Percentiles rank a stretch among this genome's conserved stretches.
Conservation (phyloP, 2,797 vertebrate species). For the Acomys russatus region DNA sequence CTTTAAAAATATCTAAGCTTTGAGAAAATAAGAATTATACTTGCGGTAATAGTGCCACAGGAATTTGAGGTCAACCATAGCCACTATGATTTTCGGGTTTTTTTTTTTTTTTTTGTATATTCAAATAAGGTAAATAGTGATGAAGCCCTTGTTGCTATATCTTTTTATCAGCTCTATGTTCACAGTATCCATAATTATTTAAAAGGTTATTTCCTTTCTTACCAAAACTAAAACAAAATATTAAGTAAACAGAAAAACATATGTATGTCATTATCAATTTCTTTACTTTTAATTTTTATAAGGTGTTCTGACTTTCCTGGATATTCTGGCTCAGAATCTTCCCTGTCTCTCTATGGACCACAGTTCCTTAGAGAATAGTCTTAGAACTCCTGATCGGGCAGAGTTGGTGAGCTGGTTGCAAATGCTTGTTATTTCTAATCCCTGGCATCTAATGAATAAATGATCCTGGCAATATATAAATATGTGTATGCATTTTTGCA, state of each 20-base stretch:
- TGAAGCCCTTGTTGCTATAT: not conserved
- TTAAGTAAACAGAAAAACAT: not conserved
- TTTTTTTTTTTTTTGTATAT: no score
- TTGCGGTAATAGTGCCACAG: no score
- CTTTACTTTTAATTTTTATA: not conserved
- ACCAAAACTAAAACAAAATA: not conserved
- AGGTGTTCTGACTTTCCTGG: not conserved
- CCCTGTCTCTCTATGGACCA: not conserved
- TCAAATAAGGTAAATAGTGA: no score
- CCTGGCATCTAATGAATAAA: not conserved
- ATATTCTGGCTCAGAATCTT: fast-evolving
- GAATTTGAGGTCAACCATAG: not conserved
- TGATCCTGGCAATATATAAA: not conserved
- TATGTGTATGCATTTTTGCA: not conserved
- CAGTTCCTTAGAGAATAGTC: not conserved
- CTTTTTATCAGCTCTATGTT: not conserved
- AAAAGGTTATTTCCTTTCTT: not conserved
- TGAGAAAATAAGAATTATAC: not conserved
- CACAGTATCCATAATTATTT: not conserved
- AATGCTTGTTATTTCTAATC: not conserved
- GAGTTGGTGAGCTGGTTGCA: not conserved
- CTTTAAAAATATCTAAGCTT: not conserved
- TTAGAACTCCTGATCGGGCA: not conserved
- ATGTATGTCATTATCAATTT: not conserved
- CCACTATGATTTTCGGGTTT: not conserved